Conservation (phyloP, 2,113 vertebrate species). For the Cepphus grylle region DNA sequence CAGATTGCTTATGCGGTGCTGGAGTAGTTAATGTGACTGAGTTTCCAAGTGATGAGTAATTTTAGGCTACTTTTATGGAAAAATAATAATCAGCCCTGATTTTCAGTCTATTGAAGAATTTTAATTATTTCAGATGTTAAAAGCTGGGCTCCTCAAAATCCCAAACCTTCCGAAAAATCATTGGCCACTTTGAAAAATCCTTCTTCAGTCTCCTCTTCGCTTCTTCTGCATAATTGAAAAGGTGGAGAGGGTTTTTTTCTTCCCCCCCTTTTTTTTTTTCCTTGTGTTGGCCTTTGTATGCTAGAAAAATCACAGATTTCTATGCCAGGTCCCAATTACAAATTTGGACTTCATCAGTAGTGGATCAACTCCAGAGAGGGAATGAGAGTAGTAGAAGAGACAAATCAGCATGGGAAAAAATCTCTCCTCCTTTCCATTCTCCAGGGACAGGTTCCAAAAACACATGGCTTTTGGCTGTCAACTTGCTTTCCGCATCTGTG, state of each 20-base stretch:
- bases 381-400: not conserved
- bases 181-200: not conserved
- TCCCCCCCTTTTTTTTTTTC: accelerated
- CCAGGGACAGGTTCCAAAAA: slow-evolving; percentile 25
- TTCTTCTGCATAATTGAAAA: not conserved
- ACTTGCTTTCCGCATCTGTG: slow-evolving; percentile 46
- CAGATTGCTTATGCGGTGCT: not conserved
- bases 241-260: not conserved
- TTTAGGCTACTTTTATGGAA: not conserved
- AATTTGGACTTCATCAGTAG: slow-evolving; percentile 14
- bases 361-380: slow-evolving; percentile 23
- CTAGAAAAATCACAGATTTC: not conserved
- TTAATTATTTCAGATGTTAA: not conserved
- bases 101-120: not conserved
- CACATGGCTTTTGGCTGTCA: slow-evolving; percentile 47
- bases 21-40: not conserved
- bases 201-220: not conserved
- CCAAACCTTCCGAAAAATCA: not conserved
- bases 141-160: not conserved
- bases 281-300: not conserved
- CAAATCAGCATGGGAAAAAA: slow-evolving; percentile 49
- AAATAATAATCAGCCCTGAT: not conserved
- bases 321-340: not conserved
- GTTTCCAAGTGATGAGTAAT: not conserved
- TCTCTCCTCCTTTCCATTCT: not conserved